phyloP scores from a whole-genome alignment of 2,888 invertebrate species.

The Hermaeophaga mercurialis region DNA sequence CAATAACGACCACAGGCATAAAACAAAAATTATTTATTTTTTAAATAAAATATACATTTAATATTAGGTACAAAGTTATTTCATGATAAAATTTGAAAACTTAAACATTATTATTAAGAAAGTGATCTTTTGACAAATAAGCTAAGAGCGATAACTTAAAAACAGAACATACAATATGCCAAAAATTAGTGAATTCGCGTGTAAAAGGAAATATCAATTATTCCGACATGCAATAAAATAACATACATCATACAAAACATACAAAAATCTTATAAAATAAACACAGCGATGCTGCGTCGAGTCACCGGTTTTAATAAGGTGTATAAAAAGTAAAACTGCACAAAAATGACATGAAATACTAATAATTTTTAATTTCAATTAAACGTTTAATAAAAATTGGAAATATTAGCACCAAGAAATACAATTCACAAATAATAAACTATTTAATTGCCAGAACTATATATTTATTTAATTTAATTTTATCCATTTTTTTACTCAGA shows the following conservation, averaged over 20 bases:
- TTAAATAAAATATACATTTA: slow-evolving; percentile 39
- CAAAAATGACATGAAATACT: no score
- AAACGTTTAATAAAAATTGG: no score
- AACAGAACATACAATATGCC: slow-evolving; percentile 6
- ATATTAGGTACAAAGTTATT: slow-evolving; percentile 43
- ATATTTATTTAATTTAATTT: no score
- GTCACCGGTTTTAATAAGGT: no score
- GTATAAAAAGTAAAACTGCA: no score
- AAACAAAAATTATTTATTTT: slow-evolving; percentile 44
- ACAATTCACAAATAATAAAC: no score
- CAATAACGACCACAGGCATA: slow-evolving; percentile 29
- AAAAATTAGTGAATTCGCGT: slow-evolving; percentile 4
- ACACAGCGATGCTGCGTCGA: no score
- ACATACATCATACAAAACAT: neutral
- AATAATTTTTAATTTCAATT: no score
- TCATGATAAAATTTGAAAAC: slow-evolving; percentile 47
- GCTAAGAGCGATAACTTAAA: slow-evolving; percentile 14
- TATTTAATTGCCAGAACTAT: no score
- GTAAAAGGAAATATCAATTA: slow-evolving; percentile 1
- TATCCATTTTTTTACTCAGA: no score
- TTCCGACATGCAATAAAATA: neutral
- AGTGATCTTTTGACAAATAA: slow-evolving; percentile 26
- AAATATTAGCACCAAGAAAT: no score
- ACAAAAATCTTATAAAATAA: slow-evolving; percentile 9
- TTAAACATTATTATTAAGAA: slow-evolving; percentile 39